Evolutionary conservation across 1,140 invertebrate genomes (phyloP).

Genomic region (Aleiodes sp.): DNA sequence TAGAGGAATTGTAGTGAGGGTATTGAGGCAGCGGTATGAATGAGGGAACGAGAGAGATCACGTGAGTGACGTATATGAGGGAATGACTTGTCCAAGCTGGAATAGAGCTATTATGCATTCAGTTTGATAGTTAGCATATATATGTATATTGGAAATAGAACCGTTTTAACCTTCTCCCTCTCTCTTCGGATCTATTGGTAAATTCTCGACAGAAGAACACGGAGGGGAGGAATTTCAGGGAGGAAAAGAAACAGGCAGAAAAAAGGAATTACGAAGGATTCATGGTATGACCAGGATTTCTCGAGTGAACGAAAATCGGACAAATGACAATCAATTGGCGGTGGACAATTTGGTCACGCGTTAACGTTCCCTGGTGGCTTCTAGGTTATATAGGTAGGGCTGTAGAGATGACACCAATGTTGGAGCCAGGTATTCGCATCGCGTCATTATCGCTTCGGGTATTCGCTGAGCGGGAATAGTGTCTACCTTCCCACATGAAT

Average conservation of each 20-base stretch:
- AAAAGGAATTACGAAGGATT: neutral
- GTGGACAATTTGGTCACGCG: conserved; percentile 8
- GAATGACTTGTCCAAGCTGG: conserved; percentile 2
- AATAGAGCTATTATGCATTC: neutral
- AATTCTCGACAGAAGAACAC: too few relatives aligned
- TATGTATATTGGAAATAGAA: too few relatives aligned
- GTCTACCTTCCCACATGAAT: conserved; percentile 26
- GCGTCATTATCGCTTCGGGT: conserved; percentile 28
- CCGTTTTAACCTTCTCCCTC: too few relatives aligned
- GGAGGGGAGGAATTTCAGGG: too few relatives aligned
- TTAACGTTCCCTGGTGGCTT: conserved; percentile 22
- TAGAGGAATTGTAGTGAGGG: conserved; percentile 13
- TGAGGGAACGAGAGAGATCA: neutral
- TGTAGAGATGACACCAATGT: neutral
- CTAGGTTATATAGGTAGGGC: neutral
- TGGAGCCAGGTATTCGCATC: conserved; percentile 13
- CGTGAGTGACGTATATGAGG: conserved; percentile 12
- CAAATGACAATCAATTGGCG: conserved; percentile 29
- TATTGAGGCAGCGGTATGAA: neutral
- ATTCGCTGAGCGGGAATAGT: conserved; percentile 18
- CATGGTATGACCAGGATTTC: conserved; percentile 6
- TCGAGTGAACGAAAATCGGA: conserved; percentile 3
- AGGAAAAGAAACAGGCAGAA: neutral
- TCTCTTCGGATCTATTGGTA: neutral
- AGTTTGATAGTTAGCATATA: neutral